phyloP scores from a whole-genome alignment of 2,113 vertebrate genomes.

The Notothenia coriiceps region DNA sequence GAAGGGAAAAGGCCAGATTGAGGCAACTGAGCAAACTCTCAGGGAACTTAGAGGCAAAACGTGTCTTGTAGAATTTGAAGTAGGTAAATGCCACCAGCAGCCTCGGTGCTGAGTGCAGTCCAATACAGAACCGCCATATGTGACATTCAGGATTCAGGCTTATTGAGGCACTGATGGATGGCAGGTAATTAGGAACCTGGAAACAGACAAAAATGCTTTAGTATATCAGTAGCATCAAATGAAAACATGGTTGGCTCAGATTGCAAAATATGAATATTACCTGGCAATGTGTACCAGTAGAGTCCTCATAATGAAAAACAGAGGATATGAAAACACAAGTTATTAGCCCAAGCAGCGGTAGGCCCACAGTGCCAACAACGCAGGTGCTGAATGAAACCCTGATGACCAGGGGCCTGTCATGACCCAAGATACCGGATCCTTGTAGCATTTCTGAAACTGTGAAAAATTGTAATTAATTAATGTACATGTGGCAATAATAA shows the following conservation, averaged over 20 bases:
- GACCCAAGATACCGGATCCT: conserved; percentile 50
- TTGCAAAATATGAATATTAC: conserved; percentile 33
- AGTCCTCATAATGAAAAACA: conserved; percentile 76
- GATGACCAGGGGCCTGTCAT: conserved; percentile 73
- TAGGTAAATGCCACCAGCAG: conserved; percentile 77
- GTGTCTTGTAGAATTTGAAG: conserved; percentile 74
- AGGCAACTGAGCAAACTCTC: conserved; percentile 69
- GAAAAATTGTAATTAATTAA: background rate
- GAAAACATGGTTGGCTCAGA: background rate
- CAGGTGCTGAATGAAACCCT: conserved; percentile 66
- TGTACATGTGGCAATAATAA: background rate
- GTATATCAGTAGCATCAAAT: background rate
- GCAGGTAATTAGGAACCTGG: conserved; percentile 81
- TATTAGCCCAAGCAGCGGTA: conserved; percentile 75
- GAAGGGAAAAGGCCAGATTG: conserved; percentile 71
- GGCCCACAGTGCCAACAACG: conserved; percentile 64
- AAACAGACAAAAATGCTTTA: conserved; percentile 12
- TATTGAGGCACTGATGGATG: conserved; percentile 80
- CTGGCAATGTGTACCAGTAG: conserved; percentile 79
- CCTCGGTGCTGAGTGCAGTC: conserved; percentile 78
- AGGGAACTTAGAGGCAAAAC: conserved; percentile 63
- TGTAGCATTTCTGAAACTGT: conserved; percentile 67
- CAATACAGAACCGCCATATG: conserved; percentile 81
- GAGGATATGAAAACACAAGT: conserved; percentile 76
- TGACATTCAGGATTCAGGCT: conserved; percentile 78